Conservation (phyloP, 2,113 vertebrate genomes). For the Odontesthes bonariensis region DNA sequence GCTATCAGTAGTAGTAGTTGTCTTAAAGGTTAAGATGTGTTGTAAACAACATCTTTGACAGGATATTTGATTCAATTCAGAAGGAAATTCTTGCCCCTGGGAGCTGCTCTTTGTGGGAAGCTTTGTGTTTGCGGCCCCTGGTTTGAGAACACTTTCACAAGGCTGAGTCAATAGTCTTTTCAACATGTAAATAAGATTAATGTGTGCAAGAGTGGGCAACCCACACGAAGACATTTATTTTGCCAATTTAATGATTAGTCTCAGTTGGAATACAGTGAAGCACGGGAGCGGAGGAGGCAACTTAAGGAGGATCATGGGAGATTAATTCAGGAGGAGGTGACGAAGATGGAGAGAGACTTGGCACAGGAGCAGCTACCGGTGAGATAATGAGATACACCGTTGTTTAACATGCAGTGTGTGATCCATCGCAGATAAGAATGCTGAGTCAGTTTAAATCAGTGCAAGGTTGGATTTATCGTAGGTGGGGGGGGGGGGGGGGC, state of each 20-base stretch:
- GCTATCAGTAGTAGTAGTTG: too few relatives aligned
- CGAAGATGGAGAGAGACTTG: conserved; percentile 78
- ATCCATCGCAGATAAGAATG: conserved; percentile 58
- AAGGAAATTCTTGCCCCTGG: not conserved
- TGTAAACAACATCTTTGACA: not conserved
- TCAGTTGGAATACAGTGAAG: conserved; percentile 78
- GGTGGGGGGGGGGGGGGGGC: conserved; percentile 35
- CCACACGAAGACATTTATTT: conserved; percentile 42
- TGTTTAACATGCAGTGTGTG: conserved; percentile 56
- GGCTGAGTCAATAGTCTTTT: conserved; percentile 34
- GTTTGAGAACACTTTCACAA: conserved; percentile 21
- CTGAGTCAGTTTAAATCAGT: conserved; percentile 67
- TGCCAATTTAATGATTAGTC: conserved; percentile 63
- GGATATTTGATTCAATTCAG: not conserved
- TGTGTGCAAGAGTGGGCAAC: conserved; percentile 12
- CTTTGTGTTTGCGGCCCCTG: not conserved
- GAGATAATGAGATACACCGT: conserved; percentile 70
- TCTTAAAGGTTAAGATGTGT: not conserved
- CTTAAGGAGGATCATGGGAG: conserved; percentile 80
- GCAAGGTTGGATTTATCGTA: conserved; percentile 47
- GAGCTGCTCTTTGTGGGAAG: not conserved
- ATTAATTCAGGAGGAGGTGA: conserved; percentile 82
- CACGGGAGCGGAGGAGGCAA: conserved; percentile 79
- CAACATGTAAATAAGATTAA: conserved; percentile 47
- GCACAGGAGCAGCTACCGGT: conserved; percentile 66